Evolutionary conservation across 1,140 invertebrate species (phyloP).

Genomic region (Temnothorax curvispinosus): DNA sequence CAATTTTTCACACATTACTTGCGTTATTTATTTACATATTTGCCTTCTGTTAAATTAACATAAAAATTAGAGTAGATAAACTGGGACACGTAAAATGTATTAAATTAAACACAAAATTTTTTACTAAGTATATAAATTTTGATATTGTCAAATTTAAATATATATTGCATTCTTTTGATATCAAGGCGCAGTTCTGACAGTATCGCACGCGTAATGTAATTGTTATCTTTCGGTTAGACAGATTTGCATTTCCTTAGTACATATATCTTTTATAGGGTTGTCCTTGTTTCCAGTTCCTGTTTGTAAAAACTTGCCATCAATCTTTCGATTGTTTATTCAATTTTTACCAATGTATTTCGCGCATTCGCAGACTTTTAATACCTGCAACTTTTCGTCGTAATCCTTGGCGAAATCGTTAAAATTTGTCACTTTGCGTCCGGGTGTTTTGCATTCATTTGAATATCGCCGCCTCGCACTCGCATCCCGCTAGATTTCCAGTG

Average conservation of each 20-base stretch:
- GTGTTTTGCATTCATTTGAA: conserved; percentile 49
- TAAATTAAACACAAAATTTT: too few relatives aligned
- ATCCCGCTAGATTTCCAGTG: conserved; percentile 48
- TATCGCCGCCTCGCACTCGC: conserved; percentile 12
- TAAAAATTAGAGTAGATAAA: too few relatives aligned
- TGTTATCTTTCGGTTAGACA: background rate
- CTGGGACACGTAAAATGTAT: too few relatives aligned
- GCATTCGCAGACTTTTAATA: background rate
- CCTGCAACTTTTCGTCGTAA: background rate
- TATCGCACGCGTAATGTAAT: background rate
- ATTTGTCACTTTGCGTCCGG: background rate
- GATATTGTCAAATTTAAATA: background rate
- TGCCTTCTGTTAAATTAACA: too few relatives aligned
- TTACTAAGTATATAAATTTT: background rate
- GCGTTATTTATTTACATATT: too few relatives aligned
- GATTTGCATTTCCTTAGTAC: background rate
- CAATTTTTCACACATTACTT: too few relatives aligned
- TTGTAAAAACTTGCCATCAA: too few relatives aligned
- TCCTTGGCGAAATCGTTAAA: background rate
- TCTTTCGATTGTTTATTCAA: background rate
- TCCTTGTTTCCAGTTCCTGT: background rate
- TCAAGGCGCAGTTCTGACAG: background rate
- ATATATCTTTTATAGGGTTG: background rate
- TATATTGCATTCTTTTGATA: background rate
- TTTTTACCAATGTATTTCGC: background rate